Percentiles rank a stretch among this genome's conserved stretches.
phyloP scores from a whole-genome alignment of 1,140 invertebrate genomes.

The Acyrthosiphon pisum region DNA sequence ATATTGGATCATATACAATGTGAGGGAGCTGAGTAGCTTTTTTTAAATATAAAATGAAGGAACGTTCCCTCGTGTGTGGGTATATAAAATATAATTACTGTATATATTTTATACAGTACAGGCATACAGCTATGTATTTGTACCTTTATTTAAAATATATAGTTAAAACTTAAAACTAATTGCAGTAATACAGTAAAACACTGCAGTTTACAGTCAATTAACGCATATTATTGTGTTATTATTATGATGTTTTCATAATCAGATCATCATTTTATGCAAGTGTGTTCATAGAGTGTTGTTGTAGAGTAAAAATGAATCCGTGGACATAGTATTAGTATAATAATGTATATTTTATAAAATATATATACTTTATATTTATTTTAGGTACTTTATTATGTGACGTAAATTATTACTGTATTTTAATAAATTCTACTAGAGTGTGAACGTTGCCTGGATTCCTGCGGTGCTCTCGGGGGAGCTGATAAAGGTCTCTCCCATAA shows the following conservation, averaged over 20 bases:
- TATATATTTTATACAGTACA: background rate
- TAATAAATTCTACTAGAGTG: conserved; percentile 4
- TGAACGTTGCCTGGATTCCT: conserved; percentile 42
- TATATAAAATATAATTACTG: background rate
- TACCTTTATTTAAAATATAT: background rate
- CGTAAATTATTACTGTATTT: background rate
- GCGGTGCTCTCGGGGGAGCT: background rate
- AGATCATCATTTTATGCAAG: background rate
- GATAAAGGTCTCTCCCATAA: background rate
- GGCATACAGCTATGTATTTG: background rate
- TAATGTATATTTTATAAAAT: background rate
- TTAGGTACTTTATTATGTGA: background rate
- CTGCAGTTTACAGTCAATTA: background rate
- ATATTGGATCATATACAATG: conserved; percentile 1
- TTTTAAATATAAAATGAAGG: background rate
- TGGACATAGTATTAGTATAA: background rate
- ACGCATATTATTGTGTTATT: background rate
- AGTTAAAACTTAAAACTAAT: background rate
- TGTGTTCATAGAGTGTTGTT: background rate
- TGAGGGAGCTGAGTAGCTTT: background rate
- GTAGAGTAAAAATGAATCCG: background rate
- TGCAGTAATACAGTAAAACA: background rate
- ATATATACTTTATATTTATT: background rate
- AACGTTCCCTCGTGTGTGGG: background rate
- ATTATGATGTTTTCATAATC: background rate